These are phyloP conservation scores for Sciurus niger DNA, from an alignment of 2,113 vertebrate genomes.

Conservation along the genomic window DNA sequence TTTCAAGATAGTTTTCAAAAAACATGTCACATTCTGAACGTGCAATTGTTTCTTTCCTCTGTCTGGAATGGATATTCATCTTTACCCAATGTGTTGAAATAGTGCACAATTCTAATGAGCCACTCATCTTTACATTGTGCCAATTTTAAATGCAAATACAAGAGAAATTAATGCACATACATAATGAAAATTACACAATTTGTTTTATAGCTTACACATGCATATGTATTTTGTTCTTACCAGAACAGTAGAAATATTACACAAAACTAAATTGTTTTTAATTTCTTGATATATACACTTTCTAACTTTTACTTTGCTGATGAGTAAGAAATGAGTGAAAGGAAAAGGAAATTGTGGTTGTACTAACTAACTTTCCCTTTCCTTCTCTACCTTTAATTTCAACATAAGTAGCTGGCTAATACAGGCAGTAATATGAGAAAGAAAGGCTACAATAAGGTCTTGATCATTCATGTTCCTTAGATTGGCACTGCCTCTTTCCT, in stretches of 20 bases:
- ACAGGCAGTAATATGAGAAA: neutral
- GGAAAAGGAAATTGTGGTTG: neutral
- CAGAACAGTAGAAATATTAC: neutral
- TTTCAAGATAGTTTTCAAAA: neutral
- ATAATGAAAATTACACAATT: neutral
- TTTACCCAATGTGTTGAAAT: neutral
- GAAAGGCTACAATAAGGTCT: neutral
- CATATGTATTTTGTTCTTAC: slow-evolving; percentile 2
- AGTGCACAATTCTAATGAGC: neutral
- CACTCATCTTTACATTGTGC: neutral
- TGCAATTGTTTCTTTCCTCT: neutral
- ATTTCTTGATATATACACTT: neutral
- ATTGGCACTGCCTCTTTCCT: neutral
- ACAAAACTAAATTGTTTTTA: neutral
- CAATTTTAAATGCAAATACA: slow-evolving; percentile 30
- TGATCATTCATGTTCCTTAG: neutral
- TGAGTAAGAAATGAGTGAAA: neutral
- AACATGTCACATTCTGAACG: neutral
- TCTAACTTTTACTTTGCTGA: neutral
- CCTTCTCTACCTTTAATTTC: neutral
- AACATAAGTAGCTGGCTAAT: neutral
- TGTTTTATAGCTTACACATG: neutral
- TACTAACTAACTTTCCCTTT: neutral
- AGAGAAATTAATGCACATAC: neutral
- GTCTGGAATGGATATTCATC: neutral